These are phyloP conservation scores for Ctenosaura bakeri DNA, from an alignment of 2,797 vertebrate species.

Conservation along the genomic window DNA sequence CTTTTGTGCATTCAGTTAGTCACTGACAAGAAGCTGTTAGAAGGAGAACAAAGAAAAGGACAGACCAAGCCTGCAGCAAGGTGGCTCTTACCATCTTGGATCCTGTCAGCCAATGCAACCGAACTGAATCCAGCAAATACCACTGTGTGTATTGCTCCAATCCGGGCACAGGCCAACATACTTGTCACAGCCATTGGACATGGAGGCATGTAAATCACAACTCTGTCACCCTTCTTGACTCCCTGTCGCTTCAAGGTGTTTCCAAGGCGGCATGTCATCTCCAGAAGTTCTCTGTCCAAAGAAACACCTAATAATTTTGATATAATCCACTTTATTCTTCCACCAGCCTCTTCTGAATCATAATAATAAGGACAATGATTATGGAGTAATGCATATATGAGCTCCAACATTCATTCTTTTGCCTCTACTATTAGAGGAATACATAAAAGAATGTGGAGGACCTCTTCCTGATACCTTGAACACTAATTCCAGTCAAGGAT, in stretches of 20 bases:
- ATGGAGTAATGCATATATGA: not conserved
- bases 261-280: conserved; percentile 71
- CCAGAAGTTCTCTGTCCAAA: conserved; percentile 73
- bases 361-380: not conserved
- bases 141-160: conserved; percentile 74
- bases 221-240: conserved; percentile 76
- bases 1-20: not conserved
- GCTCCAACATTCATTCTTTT: not conserved
- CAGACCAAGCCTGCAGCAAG: accelerated
- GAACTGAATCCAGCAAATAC: conserved; percentile 77
- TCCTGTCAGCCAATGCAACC: conserved; percentile 71
- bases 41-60: not conserved
- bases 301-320: conserved; percentile 39
- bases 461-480: not conserved
- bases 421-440: not conserved
- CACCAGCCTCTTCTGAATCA: not conserved
- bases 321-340: not conserved
- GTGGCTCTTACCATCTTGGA: conserved; percentile 71
- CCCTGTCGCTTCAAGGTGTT: conserved; percentile 75
- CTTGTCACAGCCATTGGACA: conserved; percentile 75
- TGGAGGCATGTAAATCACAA: conserved; percentile 78
- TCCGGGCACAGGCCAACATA: conserved; percentile 80
- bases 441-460: not conserved
- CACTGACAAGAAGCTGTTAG: not conserved
- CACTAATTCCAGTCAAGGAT: not conserved